These are phyloP conservation scores for Panthera leo DNA, from an alignment of 2,113 vertebrate species.

Conservation along the genomic window DNA sequence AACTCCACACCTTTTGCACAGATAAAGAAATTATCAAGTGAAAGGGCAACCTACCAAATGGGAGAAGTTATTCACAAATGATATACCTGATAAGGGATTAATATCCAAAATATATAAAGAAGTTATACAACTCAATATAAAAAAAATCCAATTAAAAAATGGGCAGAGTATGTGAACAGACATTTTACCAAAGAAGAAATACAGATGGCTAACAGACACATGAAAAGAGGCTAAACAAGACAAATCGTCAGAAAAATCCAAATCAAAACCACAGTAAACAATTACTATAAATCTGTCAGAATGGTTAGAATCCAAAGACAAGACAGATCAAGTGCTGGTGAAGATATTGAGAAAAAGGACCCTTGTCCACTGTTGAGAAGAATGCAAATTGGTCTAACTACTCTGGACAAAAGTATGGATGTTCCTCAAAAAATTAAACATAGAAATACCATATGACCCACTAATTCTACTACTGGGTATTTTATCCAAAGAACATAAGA, in stretches of 20 bases:
- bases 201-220: neutral
- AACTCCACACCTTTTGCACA: no score
- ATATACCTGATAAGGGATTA: neutral
- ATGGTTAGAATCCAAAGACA: neutral
- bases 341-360: neutral
- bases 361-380: neutral
- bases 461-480: neutral
- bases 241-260: neutral
- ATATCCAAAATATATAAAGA: neutral
- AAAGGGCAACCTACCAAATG: neutral
- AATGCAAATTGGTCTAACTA: neutral
- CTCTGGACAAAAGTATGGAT: neutral
- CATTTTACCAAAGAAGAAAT: neutral
- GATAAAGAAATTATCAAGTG: no score
- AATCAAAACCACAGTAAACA: neutral
- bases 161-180: neutral
- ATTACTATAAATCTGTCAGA: neutral
- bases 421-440: neutral
- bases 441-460: neutral
- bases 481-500: neutral
- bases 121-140: neutral
- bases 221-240: neutral
- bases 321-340: neutral
- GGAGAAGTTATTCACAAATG: neutral
- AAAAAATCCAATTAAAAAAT: neutral